Evolutionary conservation across 2,888 invertebrate species (phyloP), one percentile per base, ranked within the genome.

Genomic region (Tetranychus truncatus): DNA sequence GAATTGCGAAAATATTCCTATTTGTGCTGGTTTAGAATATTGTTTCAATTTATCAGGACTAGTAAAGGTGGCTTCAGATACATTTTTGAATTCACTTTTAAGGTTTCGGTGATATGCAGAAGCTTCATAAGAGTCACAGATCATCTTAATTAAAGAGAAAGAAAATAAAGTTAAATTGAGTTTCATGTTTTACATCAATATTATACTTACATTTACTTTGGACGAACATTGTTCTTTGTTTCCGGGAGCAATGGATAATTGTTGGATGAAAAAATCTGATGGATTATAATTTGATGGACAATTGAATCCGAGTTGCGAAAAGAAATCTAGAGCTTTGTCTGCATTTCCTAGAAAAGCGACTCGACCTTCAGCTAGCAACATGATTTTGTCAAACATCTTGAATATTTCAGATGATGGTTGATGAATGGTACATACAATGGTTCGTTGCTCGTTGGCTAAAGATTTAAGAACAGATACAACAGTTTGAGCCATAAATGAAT

Each of bases 211-310:
- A 55, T 55, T 55, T 15, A 92, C 88, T 2, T 89, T 89, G 76
- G 89, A 88, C 71, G 88, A 86, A 72, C 92, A 92, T 9, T 89
- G 87, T 71, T 87, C 87, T 82, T 95, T 94, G 15, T 88, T 86
- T 15, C 55, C 55, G 7, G 55, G 55, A 55, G 9, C 55, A 15
- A 55, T 55, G 55, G 55, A 55, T 71, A 85, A 80, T n/a, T 82
- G 83, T 74, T 83, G 81, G 77, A 86, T 83, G 80, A 83, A 84
- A 78, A 83, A 83, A 79, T 86, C 86, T 18, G 84, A 84, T 1
- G 84, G 84, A 78, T 85, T 85, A 81, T 34, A 34, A 34, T 34
- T 34, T 34, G 34, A 34, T 34, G 34, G 34, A 34, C 34, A 34
- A 34, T 34, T 34, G 34, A 34, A 34, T 34, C 34, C 34, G 3